These are phyloP conservation scores for Heptranchias perlo DNA, from an alignment of 2,113 vertebrate species.

Conservation along the genomic window DNA sequence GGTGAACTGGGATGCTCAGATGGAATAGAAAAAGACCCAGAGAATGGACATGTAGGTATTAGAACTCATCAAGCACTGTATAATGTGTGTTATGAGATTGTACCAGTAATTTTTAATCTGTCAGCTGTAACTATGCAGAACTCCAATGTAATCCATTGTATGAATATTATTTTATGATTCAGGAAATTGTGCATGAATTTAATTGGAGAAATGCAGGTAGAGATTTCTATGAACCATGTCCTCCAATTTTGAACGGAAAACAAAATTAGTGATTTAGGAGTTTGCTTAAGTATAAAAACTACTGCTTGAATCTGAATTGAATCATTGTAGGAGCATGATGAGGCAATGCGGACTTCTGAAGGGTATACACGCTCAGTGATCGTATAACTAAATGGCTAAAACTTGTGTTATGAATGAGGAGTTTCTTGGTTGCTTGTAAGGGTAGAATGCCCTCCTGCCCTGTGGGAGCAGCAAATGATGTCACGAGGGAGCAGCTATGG, in stretches of 20 bases:
- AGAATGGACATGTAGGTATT: not conserved
- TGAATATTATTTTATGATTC: not conserved
- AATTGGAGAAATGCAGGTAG: not conserved
- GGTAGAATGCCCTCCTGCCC: too few relatives aligned
- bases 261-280: not conserved
- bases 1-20: not conserved
- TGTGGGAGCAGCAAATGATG: too few relatives aligned
- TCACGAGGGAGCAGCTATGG: too few relatives aligned
- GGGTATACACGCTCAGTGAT: not conserved
- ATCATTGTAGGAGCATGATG: not conserved
- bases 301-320: not conserved
- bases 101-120: not conserved
- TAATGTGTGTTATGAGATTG: not conserved
- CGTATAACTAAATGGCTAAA: not conserved
- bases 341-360: not conserved
- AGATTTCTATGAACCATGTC: not conserved
- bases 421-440: too few relatives aligned
- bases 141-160: not conserved
- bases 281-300: not conserved
- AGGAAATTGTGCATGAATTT: not conserved
- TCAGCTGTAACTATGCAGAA: not conserved
- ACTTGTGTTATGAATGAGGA: not conserved
- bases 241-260: not conserved
- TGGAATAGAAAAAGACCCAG: not conserved
- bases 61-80: not conserved